phyloP scores from a whole-genome alignment of 2,888 invertebrate genomes.

The Limnephilus marmoratus region DNA sequence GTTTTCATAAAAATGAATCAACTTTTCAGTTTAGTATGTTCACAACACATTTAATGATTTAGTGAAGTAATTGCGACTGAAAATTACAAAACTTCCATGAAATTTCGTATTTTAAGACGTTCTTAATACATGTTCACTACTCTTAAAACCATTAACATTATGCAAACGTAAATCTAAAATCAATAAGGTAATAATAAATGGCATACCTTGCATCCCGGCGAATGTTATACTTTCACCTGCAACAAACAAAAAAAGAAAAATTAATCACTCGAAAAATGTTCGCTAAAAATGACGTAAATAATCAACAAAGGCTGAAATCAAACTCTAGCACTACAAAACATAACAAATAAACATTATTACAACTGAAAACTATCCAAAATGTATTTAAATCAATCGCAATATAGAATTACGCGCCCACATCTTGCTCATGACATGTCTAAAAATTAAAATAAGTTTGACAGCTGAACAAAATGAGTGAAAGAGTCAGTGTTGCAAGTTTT shows the following conservation, averaged over 20 bases:
- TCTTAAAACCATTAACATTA: no score
- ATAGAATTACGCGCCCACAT: constrained; percentile 28
- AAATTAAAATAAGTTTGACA: constrained; percentile 36
- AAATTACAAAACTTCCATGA: no score
- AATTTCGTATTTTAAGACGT: no score
- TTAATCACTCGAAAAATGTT: constrained; percentile 61
- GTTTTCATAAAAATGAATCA: no score
- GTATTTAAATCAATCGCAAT: neutral
- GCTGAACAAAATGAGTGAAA: constrained; percentile 37
- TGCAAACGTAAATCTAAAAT: no score
- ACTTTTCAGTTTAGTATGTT: no score
- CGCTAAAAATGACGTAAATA: neutral
- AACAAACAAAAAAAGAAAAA: constrained; percentile 69
- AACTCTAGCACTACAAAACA: neutral
- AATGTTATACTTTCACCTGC: constrained; percentile 82
- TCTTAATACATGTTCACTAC: no score
- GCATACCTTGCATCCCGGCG: constrained; percentile 79
- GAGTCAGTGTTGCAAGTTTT: constrained; percentile 20
- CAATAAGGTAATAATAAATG: neutral
- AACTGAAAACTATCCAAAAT: neutral
- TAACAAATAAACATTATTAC: constrained; percentile 16
- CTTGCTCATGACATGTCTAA: constrained; percentile 23
- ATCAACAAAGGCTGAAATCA: neutral
- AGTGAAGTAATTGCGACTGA: no score
- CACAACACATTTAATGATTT: no score